Evolutionary conservation across 2,113 vertebrate species (phyloP).

Genomic region (Corythaeola cristata): DNA sequence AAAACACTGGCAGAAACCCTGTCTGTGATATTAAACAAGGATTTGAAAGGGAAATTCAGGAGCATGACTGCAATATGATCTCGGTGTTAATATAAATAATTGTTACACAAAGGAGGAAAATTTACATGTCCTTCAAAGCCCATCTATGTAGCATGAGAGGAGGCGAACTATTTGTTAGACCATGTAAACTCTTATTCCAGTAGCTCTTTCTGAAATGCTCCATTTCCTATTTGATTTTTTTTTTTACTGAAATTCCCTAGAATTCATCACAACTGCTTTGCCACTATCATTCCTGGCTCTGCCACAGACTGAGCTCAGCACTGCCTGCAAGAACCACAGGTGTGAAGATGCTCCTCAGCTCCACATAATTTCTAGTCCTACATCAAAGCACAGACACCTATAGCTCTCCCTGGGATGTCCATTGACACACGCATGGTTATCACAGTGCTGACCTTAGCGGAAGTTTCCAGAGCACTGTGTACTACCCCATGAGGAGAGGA

Average conservation of each 20-base stretch:
- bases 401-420: background rate
- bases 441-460: background rate
- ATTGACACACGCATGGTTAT: background rate
- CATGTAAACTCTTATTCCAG: background rate
- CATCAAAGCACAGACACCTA: background rate
- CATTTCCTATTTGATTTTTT: background rate
- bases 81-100: background rate
- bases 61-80: background rate
- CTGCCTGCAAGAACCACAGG: background rate
- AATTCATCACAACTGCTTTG: background rate
- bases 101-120: background rate
- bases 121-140: background rate
- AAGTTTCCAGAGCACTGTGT: background rate
- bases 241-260: background rate
- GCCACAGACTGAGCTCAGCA: background rate
- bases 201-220: background rate
- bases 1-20: constrained; percentile 4
- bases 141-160: background rate
- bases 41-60: background rate
- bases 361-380: background rate
- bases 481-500: background rate
- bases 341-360: background rate
- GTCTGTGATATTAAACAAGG: constrained; percentile 24
- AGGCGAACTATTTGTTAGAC: background rate
- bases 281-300: rapidly evolving